Conservation (phyloP, 2,113 vertebrate genomes). For the Guaruba guarouba region DNA sequence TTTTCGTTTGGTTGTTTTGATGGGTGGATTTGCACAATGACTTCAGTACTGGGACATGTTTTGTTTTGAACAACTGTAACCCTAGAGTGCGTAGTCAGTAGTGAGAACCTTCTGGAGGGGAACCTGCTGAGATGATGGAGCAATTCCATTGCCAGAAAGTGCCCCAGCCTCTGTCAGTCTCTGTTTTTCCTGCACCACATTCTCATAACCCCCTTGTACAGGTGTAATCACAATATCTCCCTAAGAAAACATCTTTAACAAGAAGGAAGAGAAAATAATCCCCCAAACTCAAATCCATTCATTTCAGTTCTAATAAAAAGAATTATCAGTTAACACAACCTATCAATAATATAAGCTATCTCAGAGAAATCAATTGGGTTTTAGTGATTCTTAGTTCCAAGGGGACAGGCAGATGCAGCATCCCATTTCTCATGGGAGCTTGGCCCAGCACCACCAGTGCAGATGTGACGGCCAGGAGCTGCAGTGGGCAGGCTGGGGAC, state of each 20-base stretch:
- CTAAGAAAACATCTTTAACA: neutral
- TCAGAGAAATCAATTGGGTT: neutral
- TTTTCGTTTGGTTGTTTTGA: neutral
- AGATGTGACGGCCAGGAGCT: neutral
- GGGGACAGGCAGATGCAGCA: neutral
- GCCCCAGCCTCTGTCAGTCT: neutral
- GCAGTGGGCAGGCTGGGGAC: neutral
- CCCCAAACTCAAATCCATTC: accelerated
- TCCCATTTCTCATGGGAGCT: neutral
- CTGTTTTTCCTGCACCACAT: neutral
- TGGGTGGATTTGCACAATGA: neutral
- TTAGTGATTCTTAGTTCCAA: neutral
- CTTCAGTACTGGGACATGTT: neutral
- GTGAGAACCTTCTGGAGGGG: neutral
- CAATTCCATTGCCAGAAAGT: neutral
- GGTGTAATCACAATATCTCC: neutral
- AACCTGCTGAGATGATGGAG: neutral
- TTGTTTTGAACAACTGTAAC: neutral
- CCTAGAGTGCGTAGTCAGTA: neutral
- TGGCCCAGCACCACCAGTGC: neutral
- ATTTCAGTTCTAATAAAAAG: neutral
- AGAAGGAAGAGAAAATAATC: neutral
- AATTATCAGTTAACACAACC: neutral
- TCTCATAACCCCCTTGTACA: neutral
- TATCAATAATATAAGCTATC: neutral